Evolutionary conservation across 1,140 invertebrate genomes (phyloP), one percentile per base, ranked within the genome.

Genomic region (Cepaea nemoralis): DNA sequence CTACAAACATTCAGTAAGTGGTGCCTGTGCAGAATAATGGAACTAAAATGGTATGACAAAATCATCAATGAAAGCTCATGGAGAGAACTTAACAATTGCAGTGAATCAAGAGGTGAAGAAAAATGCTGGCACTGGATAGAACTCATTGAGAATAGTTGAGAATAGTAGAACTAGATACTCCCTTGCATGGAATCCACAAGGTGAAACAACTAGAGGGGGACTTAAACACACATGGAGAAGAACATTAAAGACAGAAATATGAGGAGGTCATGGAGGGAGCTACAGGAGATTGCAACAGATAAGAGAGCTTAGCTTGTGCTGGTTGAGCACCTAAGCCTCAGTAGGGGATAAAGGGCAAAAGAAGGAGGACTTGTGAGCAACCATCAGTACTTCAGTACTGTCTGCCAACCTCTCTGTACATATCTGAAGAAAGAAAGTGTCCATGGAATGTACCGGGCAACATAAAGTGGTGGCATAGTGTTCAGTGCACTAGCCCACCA

Each of bases 311-410:
- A 24, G 50, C 50, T 22, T 55, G 19, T 10, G 42, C 8, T 45
- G 42, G 19, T 45, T 45, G 42, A 8, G 19, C 42, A 45, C 8
- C 42, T n/a, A n/a, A n/a, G n/a, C n/a, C n/a, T n/a, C n/a, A n/a
- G n/a, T n/a, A n/a, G n/a, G n/a, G n/a, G n/a, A n/a, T n/a, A n/a
- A n/a, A n/a, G n/a, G n/a, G n/a, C n/a, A n/a, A 69, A 96, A 93
- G 0, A 95, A 95, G 0, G 96, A 97, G 77, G 95, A 97, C 48
- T 96, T 90, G 0, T 94, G 92, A 22, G 97, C 96, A 63, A 99
- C 95, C 3, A 96, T 85, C 19, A 97, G 92, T 14, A 95, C 96
- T 92, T 99, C 98, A 96, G 78, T 0, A 99, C 95, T 89, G 96
- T 96, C 48, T 95, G 90, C 93, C 94, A 94, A 59, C 94, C 94